Evolutionary conservation across 2,888 invertebrate genomes (phyloP), one percentile per base, ranked within the genome.

Genomic region (Amphipoea oculea): DNA sequence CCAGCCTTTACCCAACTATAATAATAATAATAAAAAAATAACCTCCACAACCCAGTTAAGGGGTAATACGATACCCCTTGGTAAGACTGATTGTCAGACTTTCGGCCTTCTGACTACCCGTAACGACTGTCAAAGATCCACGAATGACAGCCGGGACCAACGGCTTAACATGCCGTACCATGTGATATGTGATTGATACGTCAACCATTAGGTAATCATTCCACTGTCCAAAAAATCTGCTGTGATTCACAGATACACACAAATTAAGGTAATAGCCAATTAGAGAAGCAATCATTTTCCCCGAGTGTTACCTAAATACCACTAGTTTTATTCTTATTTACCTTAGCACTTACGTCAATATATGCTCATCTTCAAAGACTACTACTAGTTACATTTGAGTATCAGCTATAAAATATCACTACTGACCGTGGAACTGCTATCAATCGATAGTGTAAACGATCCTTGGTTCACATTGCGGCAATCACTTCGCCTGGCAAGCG

Each of bases 381-480:
- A 1, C 48, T 72, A 1, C 7, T 48, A 69, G 36, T 51, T 29
- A 42, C n/a, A 0, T 9, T 67, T 51, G n/a, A 40, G 5, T 54
- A 54, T 2, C 9, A 57, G 29, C 70, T 14, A 72, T 77, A 57
- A 78, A 72, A 65, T 42, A 72, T 77, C 23, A 68, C 29, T 40
- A 14, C 60, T 67, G 54, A 17, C 84, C 65, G 17, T 70, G 42
- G 40, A 40, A 5, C 36, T 36, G 54, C 29, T 23, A 40, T 54
- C 45, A 62, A 67, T 78, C 9, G 3, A 57, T 60, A 40, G n/a
- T 54, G 65, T 73, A 67, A 84, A 79, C 65, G 69, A 54, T 63
- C 57, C 63, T 73, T 66, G 73, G 65, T n/a, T 79, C 40, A 42
- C 12, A 29, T 69, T 63, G 36, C 36, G 7, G n/a, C 78, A 29